Conservation (phyloP, 2,113 vertebrate genomes). For the Rhinolophus sinicus region DNA sequence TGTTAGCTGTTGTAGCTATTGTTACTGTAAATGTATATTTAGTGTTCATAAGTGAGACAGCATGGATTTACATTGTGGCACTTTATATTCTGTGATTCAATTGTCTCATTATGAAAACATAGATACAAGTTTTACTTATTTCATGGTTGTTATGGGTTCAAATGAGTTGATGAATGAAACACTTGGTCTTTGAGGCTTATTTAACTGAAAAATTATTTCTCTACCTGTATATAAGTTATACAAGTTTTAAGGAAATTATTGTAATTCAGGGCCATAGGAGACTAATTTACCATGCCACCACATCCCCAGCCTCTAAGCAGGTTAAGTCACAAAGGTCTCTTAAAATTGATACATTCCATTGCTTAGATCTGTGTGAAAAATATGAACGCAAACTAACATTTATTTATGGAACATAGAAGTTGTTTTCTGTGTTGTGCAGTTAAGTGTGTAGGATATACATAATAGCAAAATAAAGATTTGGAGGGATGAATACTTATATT, state of each 20-base stretch:
- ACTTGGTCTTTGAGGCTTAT: not conserved
- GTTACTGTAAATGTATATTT: not conserved
- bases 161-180: not conserved
- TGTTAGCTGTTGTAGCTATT: not conserved
- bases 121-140: not conserved
- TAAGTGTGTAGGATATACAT: not conserved
- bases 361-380: slow-evolving; percentile 18
- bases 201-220: not conserved
- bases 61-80: not conserved
- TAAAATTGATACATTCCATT: not conserved
- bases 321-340: not conserved
- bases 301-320: not conserved
- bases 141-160: not conserved
- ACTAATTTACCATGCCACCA: not conserved
- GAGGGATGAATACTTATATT: not conserved
- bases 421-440: not conserved
- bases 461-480: slow-evolving; percentile 16
- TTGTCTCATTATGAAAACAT: not conserved
- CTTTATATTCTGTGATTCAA: not conserved
- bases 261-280: not conserved
- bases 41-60: not conserved
- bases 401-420: not conserved
- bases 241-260: not conserved
- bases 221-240: not conserved
- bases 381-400: not conserved